These are phyloP conservation scores for Drosophila sordidula DNA, from an alignment of 2,888 invertebrate species.

Conservation along the genomic window DNA sequence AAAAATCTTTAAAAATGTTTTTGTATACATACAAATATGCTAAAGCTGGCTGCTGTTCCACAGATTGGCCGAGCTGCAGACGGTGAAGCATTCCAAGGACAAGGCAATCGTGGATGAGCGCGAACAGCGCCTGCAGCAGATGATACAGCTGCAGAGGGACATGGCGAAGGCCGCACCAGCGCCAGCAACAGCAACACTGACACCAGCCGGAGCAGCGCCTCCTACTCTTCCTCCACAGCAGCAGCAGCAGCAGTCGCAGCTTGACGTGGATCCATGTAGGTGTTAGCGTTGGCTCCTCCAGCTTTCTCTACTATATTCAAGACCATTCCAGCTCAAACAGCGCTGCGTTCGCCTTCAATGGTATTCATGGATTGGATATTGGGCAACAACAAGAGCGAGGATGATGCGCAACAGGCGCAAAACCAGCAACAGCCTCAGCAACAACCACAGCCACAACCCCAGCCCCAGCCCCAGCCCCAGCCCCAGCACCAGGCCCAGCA, in stretches of 20 bases:
- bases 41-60: background rate
- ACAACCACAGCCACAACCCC: background rate
- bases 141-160: slow-evolving; percentile 90
- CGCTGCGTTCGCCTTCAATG: slow-evolving; percentile 92
- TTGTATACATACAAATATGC: background rate
- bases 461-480: slow-evolving; percentile 1
- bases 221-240: slow-evolving; percentile 84
- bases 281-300: background rate
- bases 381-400: slow-evolving; percentile 86
- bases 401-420: slow-evolving; percentile 35
- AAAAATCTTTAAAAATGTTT: no score
- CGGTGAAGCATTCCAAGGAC: slow-evolving; percentile 91
- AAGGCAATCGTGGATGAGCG: slow-evolving; percentile 91
- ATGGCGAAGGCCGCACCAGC: slow-evolving; percentile 88
- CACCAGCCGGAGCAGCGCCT: slow-evolving; percentile 35
- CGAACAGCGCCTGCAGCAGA: slow-evolving; percentile 90
- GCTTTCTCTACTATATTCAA: background rate
- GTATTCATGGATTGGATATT: slow-evolving; percentile 93
- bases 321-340: slow-evolving; percentile 88
- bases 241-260: slow-evolving; percentile 82
- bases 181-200: slow-evolving; percentile 1
- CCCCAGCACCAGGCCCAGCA: slow-evolving; percentile 5
- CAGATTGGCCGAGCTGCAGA: slow-evolving; percentile 88
- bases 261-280: slow-evolving; percentile 90
- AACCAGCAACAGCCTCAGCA: slow-evolving; percentile 4